Conservation (phyloP, 2,113 vertebrate species). For the Laticauda laticaudata region DNA sequence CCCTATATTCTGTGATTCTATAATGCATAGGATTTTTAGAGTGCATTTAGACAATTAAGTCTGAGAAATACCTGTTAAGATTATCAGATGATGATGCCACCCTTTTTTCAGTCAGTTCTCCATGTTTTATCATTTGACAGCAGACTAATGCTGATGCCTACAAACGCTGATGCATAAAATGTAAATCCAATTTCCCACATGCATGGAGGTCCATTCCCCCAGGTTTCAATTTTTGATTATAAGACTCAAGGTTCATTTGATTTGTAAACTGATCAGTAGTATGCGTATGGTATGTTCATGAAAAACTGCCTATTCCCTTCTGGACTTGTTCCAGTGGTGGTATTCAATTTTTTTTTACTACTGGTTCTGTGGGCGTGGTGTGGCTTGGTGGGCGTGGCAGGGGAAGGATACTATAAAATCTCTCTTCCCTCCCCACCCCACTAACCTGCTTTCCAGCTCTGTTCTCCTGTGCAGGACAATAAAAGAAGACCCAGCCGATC, state of each 20-base stretch:
- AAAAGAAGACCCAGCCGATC: too few relatives aligned
- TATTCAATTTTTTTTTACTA: too few relatives aligned
- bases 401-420: too few relatives aligned
- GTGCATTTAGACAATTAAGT: neutral
- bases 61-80: neutral
- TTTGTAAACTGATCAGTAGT: neutral
- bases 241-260: neutral
- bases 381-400: too few relatives aligned
- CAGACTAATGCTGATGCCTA: neutral
- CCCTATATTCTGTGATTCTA: neutral
- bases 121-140: neutral
- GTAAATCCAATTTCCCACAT: neutral
- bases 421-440: too few relatives aligned
- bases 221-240: neutral
- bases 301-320: neutral
- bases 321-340: neutral
- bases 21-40: neutral
- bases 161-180: neutral
- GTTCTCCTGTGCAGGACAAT: too few relatives aligned
- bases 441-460: too few relatives aligned
- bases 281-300: neutral
- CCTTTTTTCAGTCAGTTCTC: neutral
- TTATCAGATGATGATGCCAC: neutral
- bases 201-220: neutral
- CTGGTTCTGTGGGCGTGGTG: too few relatives aligned